Base-by-base conservation (phyloP, 2,888 invertebrate species). In the Leptogaster cylindrica region DNA sequence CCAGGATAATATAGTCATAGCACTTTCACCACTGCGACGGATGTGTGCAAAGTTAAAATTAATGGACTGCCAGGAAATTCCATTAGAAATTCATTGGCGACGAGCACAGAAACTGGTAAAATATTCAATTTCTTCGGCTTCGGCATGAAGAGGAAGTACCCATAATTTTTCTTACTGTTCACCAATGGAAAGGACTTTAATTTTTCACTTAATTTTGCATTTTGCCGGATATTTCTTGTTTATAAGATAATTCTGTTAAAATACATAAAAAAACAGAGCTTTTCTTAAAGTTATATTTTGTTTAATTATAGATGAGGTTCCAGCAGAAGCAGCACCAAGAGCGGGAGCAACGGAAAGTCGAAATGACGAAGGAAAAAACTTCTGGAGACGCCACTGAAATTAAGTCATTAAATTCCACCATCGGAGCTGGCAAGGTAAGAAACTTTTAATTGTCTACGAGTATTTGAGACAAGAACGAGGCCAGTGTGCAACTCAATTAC, bases 291-390 rank as follows among this genome's bases (percentile, higher is more conserved):
- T 20, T n/a, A n/a, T n/a, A n/a, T 36, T 46, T 73, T 65, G 82
- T 36, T 46, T 48, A 72, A 69, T 83, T 80, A 2, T 83, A 93
- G 92, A 91, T 92, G 71, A 86, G 89, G 69, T 92, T 91, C 80
- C 92, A 92, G 77, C 91, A 92, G 78, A 90, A 88, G 75, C 92
- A 91, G 75, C 84, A 90, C 79, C 88, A 89, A 77, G 92, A 92
- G 77, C 88, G 90, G 72, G 92, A 92, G 77, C 85, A 89, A 80
- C 90, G 90, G 75, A 86, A 91, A 68, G 83, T 90, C 33, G 87
- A 87, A 71, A 83, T 89, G 71, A 87, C 50, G 12, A 28, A 39
- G n/a, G 39, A 16, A 7, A 61, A 27, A 14, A 18, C 36, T n/a
- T 66, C 10, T 58, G 20, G 48, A 2, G 68, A 71, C 12, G n/a